Evolutionary conservation across 1,140 invertebrate genomes (phyloP).

Genomic region (Onthophagus taurus): DNA sequence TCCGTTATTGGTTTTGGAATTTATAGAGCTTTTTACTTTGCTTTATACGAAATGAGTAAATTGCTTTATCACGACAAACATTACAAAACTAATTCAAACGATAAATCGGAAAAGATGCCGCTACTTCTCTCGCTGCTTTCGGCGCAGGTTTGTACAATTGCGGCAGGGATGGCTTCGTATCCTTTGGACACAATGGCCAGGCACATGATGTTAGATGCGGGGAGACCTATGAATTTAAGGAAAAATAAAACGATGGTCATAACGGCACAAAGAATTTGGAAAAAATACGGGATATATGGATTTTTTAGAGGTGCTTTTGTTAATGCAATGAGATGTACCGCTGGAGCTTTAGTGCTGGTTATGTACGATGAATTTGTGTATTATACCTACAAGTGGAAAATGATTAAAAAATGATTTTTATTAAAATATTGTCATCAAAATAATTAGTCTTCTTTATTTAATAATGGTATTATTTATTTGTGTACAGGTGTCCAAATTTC

Average conservation of each 20-base stretch:
- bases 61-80: neutral
- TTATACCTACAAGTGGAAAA: too few species aligned
- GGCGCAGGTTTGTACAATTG: conserved; percentile 2
- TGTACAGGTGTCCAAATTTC: too few species aligned
- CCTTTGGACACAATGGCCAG: conserved; percentile 12
- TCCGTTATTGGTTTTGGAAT: conserved; percentile 5
- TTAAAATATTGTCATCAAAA: too few species aligned
- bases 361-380: conserved; percentile 16
- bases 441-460: too few species aligned
- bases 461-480: too few species aligned
- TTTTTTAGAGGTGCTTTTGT: conserved; percentile 11
- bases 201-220: conserved; percentile 10
- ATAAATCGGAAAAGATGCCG: neutral
- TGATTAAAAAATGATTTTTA: too few species aligned
- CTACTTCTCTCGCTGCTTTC: neutral
- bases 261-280: neutral
- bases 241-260: neutral
- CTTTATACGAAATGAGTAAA: conserved; percentile 9
- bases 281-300: neutral
- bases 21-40: conserved; percentile 14
- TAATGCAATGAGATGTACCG: conserved; percentile 5
- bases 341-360: conserved; percentile 13
- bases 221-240: neutral
- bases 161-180: conserved; percentile 11
- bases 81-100: neutral